Base-by-base conservation (phyloP, 2,797 vertebrate species). In the Poeciliopsis infans region DNA sequence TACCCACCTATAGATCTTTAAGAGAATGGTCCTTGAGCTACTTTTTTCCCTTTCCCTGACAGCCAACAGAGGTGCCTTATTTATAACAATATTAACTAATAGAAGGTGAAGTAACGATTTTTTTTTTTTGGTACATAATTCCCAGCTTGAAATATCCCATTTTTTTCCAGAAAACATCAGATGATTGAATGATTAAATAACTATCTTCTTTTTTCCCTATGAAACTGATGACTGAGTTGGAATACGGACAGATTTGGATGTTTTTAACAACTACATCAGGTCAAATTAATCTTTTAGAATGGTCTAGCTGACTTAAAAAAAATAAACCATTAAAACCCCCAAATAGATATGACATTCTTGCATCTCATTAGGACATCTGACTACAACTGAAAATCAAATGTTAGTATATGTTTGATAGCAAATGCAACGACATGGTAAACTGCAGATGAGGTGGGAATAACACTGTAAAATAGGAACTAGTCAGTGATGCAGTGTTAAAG, bases 131-230 rank as follows among this genome's bases (percentile, higher is more conserved):
- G 36, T 18, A 71, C 70, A 79, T 75, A 45, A 76, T 53, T 85
- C 86, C 72, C 45, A 28, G 20, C 55, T 74, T 57, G 59, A 71
- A 31, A 75, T 6, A 69, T 68, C 59, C 8, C 15, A 36, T 79
- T 74, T 73, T 31, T 31, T 39, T 78, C 0, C 57, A 51, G 33
- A 47, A 7, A 74, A 76, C 73, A 46, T 75, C 68, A 11, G 36
- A 66, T 1, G 74, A 84, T 72, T 83, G 80, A 78, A 39, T 39
- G 33, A 33, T 53, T 15, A 15, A 31, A 16, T 2, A 18, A 36
- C 33, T 28, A 10, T 7, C 57, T 59, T 13, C 0, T 20, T 4
- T 36, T 64, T 64, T 20, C 2, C 20, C 16, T 16, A 3, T 23
- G 3, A 66, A 39, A 66, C 11, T 18, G 20, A 10, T 66, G 33